Evolutionary conservation across 2,888 invertebrate species (phyloP).

Genomic region (Tipula vernalis): DNA sequence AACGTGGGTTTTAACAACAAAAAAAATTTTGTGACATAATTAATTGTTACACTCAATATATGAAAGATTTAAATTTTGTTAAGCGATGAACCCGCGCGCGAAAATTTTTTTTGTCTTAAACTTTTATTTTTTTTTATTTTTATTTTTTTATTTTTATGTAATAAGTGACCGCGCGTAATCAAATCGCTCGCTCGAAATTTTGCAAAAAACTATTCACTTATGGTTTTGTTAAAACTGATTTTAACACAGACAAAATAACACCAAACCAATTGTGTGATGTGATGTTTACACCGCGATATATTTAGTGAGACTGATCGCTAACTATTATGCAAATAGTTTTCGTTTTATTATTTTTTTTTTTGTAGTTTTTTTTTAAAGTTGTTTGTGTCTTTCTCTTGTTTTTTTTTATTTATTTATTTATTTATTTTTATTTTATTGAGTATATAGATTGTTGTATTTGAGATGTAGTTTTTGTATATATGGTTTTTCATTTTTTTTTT

Average conservation of each 20-base stretch:
- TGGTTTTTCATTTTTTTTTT: background rate
- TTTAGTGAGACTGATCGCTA: slow-evolving; percentile 18
- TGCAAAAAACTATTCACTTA: background rate
- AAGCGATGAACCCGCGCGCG: background rate
- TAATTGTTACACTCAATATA: background rate
- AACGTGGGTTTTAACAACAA: background rate
- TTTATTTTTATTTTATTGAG: background rate
- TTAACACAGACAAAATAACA: background rate
- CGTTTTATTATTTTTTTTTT: background rate
- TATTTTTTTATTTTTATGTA: background rate
- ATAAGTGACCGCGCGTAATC: background rate
- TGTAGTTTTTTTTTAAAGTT: background rate
- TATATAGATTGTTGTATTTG: background rate
- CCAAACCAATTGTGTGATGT: background rate
- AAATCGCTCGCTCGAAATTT: background rate
- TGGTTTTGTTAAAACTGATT: background rate
- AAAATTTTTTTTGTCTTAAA: background rate
- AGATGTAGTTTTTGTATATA: background rate
- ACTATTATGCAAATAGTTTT: slow-evolving; percentile 18
- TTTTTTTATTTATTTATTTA: background rate
- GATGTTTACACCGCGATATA: slow-evolving; percentile 17
- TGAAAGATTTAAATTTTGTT: background rate
- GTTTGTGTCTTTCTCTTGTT: slow-evolving; percentile 4
- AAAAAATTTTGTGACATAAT: background rate
- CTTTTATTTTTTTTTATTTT: too few species aligned